Conservation (phyloP, 2,888 invertebrate species). For the Tipula unca region DNA sequence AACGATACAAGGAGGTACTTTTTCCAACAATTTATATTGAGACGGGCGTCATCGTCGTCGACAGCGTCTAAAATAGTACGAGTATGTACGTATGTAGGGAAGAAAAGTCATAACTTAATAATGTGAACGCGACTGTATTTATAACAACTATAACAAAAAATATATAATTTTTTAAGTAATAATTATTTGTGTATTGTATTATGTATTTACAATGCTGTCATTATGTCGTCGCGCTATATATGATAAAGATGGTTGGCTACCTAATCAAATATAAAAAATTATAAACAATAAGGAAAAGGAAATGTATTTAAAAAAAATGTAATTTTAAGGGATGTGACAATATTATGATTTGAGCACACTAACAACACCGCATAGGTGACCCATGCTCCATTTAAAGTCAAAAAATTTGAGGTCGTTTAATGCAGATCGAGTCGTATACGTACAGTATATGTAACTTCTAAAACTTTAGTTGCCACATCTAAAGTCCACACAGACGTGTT, state of each 20-base stretch:
- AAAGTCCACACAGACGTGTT: no score
- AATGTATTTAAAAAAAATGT: background rate
- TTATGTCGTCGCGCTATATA: background rate
- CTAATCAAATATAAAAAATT: background rate
- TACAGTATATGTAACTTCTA: no score
- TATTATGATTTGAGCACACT: background rate
- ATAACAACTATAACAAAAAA: background rate
- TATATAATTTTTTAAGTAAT: background rate
- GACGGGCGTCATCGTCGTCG: background rate
- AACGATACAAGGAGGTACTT: background rate
- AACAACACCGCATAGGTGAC: no score
- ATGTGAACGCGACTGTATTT: background rate
- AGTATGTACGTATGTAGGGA: background rate
- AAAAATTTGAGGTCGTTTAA: no score
- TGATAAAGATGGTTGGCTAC: background rate
- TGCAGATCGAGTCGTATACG: no score
- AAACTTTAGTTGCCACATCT: no score
- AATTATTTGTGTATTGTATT: slow-evolving; percentile 1
- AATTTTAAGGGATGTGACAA: background rate
- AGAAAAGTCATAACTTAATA: background rate
- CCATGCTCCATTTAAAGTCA: no score
- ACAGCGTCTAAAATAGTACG: background rate
- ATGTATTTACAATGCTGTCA: background rate
- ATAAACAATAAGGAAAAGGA: background rate
- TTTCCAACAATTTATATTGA: background rate